These are phyloP conservation scores for Lithophane socia DNA, from an alignment of 2,888 invertebrate genomes.

Conservation along the genomic window DNA sequence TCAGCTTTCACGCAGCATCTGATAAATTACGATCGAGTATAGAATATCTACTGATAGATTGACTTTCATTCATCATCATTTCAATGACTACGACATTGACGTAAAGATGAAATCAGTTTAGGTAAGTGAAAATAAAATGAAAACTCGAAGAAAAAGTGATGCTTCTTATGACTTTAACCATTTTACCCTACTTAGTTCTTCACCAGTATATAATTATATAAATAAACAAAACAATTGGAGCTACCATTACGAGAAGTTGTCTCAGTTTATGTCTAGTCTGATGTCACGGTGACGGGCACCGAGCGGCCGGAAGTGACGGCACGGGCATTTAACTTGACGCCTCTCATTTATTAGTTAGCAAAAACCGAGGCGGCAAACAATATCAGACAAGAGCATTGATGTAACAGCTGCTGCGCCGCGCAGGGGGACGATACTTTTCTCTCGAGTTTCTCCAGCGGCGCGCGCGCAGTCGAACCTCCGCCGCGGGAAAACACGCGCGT, in stretches of 20 bases:
- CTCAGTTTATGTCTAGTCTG: slow-evolving; percentile 54
- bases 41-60: slow-evolving; percentile 7
- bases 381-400: slow-evolving; percentile 82
- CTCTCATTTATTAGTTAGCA: slow-evolving; percentile 73
- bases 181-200: slow-evolving; percentile 21
- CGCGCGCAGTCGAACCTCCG: slow-evolving; percentile 80
- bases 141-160: slow-evolving; percentile 26
- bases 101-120: neutral
- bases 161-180: neutral
- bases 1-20: slow-evolving; percentile 36
- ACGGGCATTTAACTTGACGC: slow-evolving; percentile 62
- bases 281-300: slow-evolving; percentile 58
- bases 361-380: slow-evolving; percentile 73
- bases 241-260: slow-evolving; percentile 52
- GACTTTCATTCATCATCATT: slow-evolving; percentile 21
- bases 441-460: slow-evolving; percentile 85
- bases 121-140: slow-evolving; percentile 7
- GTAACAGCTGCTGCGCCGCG: slow-evolving; percentile 81
- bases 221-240: slow-evolving; percentile 55
- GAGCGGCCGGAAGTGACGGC: slow-evolving; percentile 78
- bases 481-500: slow-evolving; percentile 80
- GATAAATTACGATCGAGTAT: slow-evolving; percentile 13
- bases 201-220: slow-evolving; percentile 42
- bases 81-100: neutral
- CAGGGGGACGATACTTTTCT: slow-evolving; percentile 85